A percentile compares a stretch with the other conserved stretches of the same genome.
These are phyloP conservation scores for Drosophila ambigua DNA, from an alignment of 1,140 invertebrate species.

Conservation along the genomic window DNA sequence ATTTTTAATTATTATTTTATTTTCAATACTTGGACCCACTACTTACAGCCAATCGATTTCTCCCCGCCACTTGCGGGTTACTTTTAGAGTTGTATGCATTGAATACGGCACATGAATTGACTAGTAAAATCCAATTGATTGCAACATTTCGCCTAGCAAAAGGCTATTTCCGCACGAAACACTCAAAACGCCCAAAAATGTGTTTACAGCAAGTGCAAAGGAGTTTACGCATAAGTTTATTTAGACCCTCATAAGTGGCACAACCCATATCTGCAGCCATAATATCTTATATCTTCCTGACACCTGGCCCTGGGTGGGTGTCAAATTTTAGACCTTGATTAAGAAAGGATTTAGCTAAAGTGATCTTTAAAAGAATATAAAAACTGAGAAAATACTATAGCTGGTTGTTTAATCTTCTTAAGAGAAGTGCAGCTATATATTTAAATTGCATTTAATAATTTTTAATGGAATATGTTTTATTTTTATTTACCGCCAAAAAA, in stretches of 20 bases:
- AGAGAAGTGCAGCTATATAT: too few relatives aligned
- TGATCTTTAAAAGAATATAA: neutral
- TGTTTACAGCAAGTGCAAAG: constrained; percentile 2
- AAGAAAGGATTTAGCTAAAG: neutral
- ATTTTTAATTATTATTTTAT: too few relatives aligned
- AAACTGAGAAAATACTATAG: too few relatives aligned
- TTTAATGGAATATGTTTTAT: too few relatives aligned
- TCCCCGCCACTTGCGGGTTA: neutral
- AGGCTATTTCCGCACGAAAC: neutral
- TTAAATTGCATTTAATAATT: too few relatives aligned
- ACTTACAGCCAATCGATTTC: neutral
- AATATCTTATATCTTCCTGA: constrained; percentile 4
- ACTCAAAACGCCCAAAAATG: too few relatives aligned
- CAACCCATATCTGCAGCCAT: constrained; percentile 4
- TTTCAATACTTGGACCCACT: too few relatives aligned
- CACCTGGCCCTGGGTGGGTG: neutral
- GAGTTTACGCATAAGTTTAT: constrained; percentile 27
- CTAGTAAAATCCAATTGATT: constrained; percentile 16
- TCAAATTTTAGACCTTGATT: constrained; percentile 1
- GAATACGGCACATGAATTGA: too few relatives aligned
- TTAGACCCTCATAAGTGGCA: constrained; percentile 36
- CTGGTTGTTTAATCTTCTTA: too few relatives aligned
- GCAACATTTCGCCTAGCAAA: neutral
- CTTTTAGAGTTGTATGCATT: too few relatives aligned
- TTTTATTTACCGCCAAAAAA: too few relatives aligned